Conservation (phyloP, 2,888 invertebrate genomes). For the Ornithoptera alexandrae region DNA sequence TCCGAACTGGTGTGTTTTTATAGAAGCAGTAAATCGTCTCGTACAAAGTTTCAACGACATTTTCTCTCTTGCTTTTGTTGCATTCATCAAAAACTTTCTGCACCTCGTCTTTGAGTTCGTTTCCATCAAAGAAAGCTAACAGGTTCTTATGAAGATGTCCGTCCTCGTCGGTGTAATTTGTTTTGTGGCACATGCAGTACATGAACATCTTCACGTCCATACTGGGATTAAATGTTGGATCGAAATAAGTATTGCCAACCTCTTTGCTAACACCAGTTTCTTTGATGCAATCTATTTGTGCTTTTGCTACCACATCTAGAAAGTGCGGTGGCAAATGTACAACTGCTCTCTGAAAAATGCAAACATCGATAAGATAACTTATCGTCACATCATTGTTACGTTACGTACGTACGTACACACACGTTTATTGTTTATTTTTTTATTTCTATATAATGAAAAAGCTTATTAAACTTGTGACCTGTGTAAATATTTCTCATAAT, state of each 20-base stretch:
- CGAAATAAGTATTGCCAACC: not conserved
- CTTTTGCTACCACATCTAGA: not conserved
- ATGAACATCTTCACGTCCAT: constrained; percentile 3
- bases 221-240: not conserved
- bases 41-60: constrained; percentile 14
- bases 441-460: no score
- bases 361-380: not conserved
- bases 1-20: constrained; percentile 20
- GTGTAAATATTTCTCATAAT: no score
- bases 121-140: constrained; percentile 11
- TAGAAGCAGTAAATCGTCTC: constrained; percentile 23
- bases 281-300: not conserved
- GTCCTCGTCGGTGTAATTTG: constrained; percentile 22
- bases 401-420: no score
- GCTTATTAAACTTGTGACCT: no score
- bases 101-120: constrained; percentile 8
- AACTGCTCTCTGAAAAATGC: not conserved
- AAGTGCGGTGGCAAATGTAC: not conserved
- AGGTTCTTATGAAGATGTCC: constrained; percentile 17
- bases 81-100: constrained; percentile 16
- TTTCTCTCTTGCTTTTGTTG: constrained; percentile 20
- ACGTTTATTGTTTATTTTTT: no score
- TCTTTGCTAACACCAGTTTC: not conserved
- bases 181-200: constrained; percentile 20
- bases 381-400: no score